Evolutionary conservation across 2,113 vertebrate genomes (phyloP).

Genomic region (Heterochromis multidens): DNA sequence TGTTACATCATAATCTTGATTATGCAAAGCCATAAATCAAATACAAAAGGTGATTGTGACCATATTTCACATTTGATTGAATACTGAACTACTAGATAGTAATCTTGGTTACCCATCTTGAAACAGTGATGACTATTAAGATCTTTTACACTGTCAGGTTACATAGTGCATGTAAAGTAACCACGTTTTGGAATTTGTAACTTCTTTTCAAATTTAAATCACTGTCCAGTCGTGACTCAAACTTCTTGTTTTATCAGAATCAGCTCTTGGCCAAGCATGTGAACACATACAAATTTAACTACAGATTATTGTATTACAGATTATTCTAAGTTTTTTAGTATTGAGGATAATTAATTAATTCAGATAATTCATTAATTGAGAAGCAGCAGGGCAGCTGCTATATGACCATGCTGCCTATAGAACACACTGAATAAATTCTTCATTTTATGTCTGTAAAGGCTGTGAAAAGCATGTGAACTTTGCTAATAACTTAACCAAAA

Average conservation of each 20-base stretch:
- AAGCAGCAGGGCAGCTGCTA: background rate
- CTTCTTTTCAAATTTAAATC: too few species aligned
- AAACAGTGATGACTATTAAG: background rate
- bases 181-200: too few species aligned
- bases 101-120: background rate
- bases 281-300: background rate
- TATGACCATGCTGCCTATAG: accelerated
- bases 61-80: background rate
- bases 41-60: background rate
- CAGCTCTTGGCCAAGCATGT: background rate
- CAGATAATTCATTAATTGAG: background rate
- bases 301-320: background rate
- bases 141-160: too few species aligned
- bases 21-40: background rate
- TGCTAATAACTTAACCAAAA: background rate
- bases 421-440: background rate
- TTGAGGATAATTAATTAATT: background rate
- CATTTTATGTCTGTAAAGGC: background rate
- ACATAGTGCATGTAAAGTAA: background rate
- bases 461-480: background rate
- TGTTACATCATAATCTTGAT: background rate
- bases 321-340: background rate
- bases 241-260: background rate
- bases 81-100: background rate
- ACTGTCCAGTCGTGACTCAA: background rate